A percentile compares a stretch with the other conserved stretches of the same genome.
Evolutionary conservation across 2,888 invertebrate genomes (phyloP).

Genomic region (Azorinus chamasolen): DNA sequence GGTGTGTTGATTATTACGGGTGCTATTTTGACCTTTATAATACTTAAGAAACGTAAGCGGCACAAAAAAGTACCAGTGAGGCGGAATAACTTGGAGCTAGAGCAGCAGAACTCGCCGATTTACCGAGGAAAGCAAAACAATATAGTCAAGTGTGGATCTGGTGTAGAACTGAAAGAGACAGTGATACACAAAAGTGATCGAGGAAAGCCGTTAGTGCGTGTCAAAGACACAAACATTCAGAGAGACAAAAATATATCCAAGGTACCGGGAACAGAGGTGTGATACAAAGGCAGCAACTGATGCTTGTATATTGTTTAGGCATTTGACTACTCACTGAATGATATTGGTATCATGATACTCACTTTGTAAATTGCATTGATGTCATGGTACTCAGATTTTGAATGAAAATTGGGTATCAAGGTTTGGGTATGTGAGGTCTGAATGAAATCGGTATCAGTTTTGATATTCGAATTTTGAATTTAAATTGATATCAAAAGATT

Average conservation of each 20-base stretch:
- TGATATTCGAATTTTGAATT: too few species aligned
- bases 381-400: too few species aligned
- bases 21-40: constrained; percentile 48
- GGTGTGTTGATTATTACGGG: constrained; percentile 50
- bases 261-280: constrained; percentile 70
- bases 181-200: constrained; percentile 55
- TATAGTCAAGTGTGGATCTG: constrained; percentile 47
- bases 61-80: constrained; percentile 41
- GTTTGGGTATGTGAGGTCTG: too few species aligned
- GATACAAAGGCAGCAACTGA: constrained; percentile 27
- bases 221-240: constrained; percentile 67
- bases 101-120: constrained; percentile 67
- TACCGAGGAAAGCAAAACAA: constrained; percentile 61
- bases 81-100: constrained; percentile 67
- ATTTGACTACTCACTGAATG: too few species aligned
- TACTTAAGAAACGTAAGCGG: constrained; percentile 53
- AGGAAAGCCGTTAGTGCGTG: constrained; percentile 62
- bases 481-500: too few species aligned
- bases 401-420: too few species aligned
- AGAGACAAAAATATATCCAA: constrained; percentile 64
- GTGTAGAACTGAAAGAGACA: constrained; percentile 65
- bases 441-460: too few species aligned
- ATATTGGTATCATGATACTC: too few species aligned
- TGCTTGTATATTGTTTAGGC: too few species aligned
- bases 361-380: too few species aligned